A percentile compares a stretch with the other conserved stretches of the same genome.
phyloP scores from a whole-genome alignment of 2,113 vertebrate genomes.

The Machaerirhynchus nigripectus region DNA sequence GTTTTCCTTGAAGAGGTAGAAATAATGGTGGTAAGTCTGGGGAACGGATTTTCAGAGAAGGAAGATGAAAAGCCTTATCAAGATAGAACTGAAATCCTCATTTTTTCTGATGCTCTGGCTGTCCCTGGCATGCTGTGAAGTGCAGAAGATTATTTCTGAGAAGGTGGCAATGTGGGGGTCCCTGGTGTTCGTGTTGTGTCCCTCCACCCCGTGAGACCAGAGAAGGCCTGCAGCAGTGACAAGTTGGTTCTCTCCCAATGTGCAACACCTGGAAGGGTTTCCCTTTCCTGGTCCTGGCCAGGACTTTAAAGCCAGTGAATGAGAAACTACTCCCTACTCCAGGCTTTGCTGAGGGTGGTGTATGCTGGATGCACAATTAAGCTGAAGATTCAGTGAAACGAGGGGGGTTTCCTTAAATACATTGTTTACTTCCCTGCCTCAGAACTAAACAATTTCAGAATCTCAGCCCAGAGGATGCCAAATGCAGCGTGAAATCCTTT shows the following conservation, averaged over 20 bases:
- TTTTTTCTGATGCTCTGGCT: background rate
- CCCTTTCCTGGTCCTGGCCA: background rate
- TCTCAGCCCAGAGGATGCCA: background rate
- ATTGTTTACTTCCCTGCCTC: background rate
- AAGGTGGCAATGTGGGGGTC: too few relatives aligned
- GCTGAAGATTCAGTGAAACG: background rate
- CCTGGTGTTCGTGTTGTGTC: background rate
- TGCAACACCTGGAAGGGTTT: background rate
- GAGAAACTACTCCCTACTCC: background rate
- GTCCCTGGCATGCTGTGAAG: background rate
- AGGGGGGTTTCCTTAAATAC: background rate
- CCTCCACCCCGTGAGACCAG: background rate
- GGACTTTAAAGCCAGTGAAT: background rate
- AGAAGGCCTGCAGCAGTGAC: background rate
- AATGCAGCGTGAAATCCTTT: constrained; percentile 1
- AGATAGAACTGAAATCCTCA: background rate
- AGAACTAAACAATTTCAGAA: background rate
- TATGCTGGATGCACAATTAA: background rate
- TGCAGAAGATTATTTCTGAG: background rate
- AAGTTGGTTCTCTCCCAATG: background rate
- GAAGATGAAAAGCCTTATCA: background rate
- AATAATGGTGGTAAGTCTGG: background rate
- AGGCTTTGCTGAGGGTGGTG: background rate
- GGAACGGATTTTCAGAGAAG: background rate
- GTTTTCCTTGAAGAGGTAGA: background rate